Conservation (phyloP, 2,113 vertebrate species). For the Hemicordylus capensis region DNA sequence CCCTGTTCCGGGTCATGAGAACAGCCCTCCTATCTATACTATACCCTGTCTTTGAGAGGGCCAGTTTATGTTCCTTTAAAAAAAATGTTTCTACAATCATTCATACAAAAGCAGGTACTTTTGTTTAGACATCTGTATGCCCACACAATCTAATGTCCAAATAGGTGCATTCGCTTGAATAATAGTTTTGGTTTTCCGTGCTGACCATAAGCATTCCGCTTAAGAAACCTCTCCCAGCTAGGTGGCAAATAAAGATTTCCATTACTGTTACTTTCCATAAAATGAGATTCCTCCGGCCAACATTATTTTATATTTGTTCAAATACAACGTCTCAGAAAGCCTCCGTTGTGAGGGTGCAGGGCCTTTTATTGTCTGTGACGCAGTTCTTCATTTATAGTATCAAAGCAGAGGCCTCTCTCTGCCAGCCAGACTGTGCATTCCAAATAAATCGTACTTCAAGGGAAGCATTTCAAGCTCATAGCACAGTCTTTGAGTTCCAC, state of each 20-base stretch:
- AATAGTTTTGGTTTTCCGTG: not conserved
- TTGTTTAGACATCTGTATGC: too few relatives aligned
- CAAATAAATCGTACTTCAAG: conserved; percentile 12
- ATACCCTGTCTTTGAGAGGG: too few relatives aligned
- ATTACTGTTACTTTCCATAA: not conserved
- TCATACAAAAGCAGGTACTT: too few relatives aligned
- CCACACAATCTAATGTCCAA: too few relatives aligned
- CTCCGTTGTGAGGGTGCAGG: not conserved
- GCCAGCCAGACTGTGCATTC: not conserved
- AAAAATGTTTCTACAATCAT: too few relatives aligned
- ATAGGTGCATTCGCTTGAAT: too few relatives aligned
- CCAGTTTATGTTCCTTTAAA: too few relatives aligned
- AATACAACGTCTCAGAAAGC: not conserved
- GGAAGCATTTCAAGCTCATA: conserved; percentile 19
- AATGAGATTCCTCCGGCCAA: not conserved
- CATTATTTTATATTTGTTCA: not conserved
- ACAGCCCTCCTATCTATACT: too few relatives aligned
- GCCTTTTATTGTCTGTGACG: not conserved
- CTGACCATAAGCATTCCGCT: not conserved
- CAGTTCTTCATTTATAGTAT: conserved; percentile 4
- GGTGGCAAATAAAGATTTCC: not conserved
- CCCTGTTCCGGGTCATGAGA: too few relatives aligned
- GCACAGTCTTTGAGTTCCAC: not conserved
- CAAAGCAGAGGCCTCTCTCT: not conserved
- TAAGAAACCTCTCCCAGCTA: not conserved